Evolutionary conservation across 1,140 invertebrate genomes (phyloP).

Genomic region (Planococcus citri): DNA sequence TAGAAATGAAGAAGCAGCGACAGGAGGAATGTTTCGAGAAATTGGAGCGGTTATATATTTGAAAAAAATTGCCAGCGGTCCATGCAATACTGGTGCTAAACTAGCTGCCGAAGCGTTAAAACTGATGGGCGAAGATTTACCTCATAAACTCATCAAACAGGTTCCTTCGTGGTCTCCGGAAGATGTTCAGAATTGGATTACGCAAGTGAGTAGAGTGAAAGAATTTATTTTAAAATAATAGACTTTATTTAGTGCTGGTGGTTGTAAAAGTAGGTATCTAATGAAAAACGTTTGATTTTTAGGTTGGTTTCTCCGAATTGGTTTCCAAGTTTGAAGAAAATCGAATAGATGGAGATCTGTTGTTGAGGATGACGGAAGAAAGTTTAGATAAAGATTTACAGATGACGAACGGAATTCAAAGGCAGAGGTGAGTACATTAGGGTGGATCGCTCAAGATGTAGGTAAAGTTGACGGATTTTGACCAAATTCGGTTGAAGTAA

Average conservation of each 20-base stretch:
- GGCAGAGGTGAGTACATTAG: constrained; percentile 51
- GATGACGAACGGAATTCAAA: constrained; percentile 82
- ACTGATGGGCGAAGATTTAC: constrained; percentile 90
- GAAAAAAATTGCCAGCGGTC: constrained; percentile 92
- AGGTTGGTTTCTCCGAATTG: no score
- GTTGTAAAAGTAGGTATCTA: no score
- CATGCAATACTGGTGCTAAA: constrained; percentile 93
- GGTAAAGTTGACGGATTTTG: no score
- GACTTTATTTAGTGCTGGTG: no score
- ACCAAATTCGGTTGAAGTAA: no score
- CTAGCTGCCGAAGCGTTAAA: constrained; percentile 91
- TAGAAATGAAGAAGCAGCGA: constrained; percentile 82
- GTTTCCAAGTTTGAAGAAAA: constrained; percentile 86
- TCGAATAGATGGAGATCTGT: constrained; percentile 92
- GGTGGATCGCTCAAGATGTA: no score
- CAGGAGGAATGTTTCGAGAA: constrained; percentile 86
- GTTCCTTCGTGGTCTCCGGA: constrained; percentile 93
- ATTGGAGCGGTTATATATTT: constrained; percentile 91
- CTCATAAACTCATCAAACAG: constrained; percentile 94
- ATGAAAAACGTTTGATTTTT: no score
- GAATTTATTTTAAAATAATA: no score
- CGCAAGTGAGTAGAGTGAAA: constrained; percentile 52
- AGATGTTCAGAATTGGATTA: constrained; percentile 96
- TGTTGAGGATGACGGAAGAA: constrained; percentile 83
- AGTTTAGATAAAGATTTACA: constrained; percentile 87